A percentile compares a stretch with the other conserved stretches of the same genome.
phyloP scores from a whole-genome alignment of 92 coral and sea anemone genomes.

The Muricea muricata region DNA sequence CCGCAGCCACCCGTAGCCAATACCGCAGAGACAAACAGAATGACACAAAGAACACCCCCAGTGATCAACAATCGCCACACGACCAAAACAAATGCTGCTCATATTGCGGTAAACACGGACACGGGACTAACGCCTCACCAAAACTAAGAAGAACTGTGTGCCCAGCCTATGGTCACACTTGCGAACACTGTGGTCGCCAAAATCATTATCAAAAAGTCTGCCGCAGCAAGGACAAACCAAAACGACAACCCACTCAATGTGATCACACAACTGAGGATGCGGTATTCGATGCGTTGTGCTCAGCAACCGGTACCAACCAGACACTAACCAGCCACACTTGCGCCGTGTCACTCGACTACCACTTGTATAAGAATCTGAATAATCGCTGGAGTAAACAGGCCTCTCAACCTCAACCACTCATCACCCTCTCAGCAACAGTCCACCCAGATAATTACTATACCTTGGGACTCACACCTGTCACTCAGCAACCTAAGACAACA shows the following conservation, averaged over 20 bases:
- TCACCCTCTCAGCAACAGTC: background rate
- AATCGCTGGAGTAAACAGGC: conserved; percentile 25
- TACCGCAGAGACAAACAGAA: too few relatives aligned
- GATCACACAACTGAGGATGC: background rate
- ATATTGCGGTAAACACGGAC: conserved; percentile 68
- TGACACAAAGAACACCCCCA: too few relatives aligned
- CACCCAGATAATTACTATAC: conserved; percentile 33
- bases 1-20: too few relatives aligned
- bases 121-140: conserved; percentile 66
- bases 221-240: conserved; percentile 62
- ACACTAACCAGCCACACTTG: background rate
- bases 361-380: conserved; percentile 23
- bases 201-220: conserved; percentile 65
- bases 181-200: conserved; percentile 56
- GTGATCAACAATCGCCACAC: too few relatives aligned
- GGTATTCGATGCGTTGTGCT: conserved; percentile 17
- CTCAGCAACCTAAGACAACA: background rate
- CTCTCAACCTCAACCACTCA: conserved; percentile 33
- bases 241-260: background rate
- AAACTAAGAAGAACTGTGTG: conserved; percentile 46
- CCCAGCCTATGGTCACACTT: conserved; percentile 64
- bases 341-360: conserved; percentile 20
- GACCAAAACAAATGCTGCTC: conserved; percentile 50
- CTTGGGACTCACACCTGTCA: conserved; percentile 4
- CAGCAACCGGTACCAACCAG: background rate